Conservation (phyloP, 2,888 invertebrate species). For the Hydropsyche betteni region DNA sequence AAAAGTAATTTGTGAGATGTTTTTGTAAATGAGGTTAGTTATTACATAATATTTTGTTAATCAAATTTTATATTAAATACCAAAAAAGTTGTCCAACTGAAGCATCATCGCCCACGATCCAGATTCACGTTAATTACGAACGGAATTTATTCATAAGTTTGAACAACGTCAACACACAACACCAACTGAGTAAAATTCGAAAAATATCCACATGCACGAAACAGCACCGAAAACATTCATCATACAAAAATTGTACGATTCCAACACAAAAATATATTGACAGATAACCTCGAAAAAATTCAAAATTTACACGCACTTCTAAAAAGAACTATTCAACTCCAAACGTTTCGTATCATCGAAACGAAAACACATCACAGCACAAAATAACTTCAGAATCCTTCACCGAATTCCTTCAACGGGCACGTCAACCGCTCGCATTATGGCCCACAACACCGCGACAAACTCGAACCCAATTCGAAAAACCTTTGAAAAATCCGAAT, state of each 20-base stretch:
- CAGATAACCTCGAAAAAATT: not conserved
- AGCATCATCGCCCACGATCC: not conserved
- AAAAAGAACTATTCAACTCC: not conserved
- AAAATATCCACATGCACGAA: too few relatives aligned
- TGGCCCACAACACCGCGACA: not conserved
- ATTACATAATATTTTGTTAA: too few relatives aligned
- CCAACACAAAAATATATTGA: not conserved
- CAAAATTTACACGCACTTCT: not conserved
- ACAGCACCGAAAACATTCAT: too few relatives aligned
- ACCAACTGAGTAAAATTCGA: too few relatives aligned
- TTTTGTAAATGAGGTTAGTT: too few relatives aligned
- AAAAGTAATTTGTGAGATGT: too few relatives aligned
- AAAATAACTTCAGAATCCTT: too few relatives aligned
- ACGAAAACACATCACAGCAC: not conserved
- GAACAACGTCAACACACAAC: not conserved
- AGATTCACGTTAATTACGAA: not conserved
- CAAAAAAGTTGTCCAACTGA: conserved; percentile 16
- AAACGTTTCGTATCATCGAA: not conserved
- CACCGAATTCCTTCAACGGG: not conserved
- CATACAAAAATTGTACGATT: not conserved
- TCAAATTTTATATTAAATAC: not conserved
- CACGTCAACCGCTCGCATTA: not conserved
- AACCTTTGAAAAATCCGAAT: not conserved
- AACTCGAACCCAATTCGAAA: not conserved
- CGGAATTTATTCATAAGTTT: not conserved